Evolutionary conservation across 2,113 vertebrate species (phyloP).

Genomic region (Indicator maculatus): DNA sequence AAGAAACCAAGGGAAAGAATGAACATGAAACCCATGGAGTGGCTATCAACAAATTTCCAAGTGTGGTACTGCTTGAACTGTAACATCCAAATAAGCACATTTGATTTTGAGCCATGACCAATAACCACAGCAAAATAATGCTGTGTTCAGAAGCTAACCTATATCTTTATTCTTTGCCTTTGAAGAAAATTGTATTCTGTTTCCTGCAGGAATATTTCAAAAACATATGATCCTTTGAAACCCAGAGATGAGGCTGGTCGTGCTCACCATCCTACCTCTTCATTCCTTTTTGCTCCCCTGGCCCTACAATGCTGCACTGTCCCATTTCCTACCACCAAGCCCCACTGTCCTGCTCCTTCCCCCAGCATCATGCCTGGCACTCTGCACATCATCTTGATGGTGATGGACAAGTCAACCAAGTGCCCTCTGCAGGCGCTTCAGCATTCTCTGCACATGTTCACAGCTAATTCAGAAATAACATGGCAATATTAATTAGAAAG

Average conservation of each 20-base stretch:
- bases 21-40: not conserved
- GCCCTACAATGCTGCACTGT: rapidly evolving
- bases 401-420: not conserved
- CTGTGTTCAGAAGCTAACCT: not conserved
- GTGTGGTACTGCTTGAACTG: not conserved
- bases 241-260: not conserved
- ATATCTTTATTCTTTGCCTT: not conserved
- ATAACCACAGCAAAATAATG: not conserved
- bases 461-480: not conserved
- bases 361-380: not conserved
- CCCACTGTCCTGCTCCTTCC: too few species aligned
- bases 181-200: not conserved
- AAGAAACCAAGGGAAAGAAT: not conserved
- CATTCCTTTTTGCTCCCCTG: not conserved
- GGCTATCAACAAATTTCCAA: not conserved
- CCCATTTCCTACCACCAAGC: not conserved
- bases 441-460: not conserved
- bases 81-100: not conserved
- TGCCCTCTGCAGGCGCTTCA: not conserved
- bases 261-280: not conserved
- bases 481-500: not conserved
- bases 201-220: not conserved
- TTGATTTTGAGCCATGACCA: not conserved
- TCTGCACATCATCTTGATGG: rapidly evolving
- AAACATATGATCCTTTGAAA: not conserved